A percentile compares a stretch with the other conserved stretches of the same genome.
These are phyloP conservation scores for Myioborus miniatus DNA, from an alignment of 2,797 vertebrate species.

Conservation along the genomic window DNA sequence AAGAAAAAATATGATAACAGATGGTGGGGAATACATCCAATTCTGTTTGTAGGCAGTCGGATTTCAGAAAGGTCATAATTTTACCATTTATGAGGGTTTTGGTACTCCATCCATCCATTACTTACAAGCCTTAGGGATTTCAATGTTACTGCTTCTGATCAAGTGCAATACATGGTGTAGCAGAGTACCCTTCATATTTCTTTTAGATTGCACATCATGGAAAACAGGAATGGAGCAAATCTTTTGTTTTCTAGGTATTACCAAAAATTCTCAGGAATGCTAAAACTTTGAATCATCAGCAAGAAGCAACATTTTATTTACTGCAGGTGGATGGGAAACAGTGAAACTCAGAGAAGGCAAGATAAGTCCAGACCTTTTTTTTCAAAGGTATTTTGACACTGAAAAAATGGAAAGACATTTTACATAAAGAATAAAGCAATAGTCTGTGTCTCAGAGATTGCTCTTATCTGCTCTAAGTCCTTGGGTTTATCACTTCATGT, in stretches of 20 bases:
- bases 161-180: background rate
- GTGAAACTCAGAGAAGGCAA: background rate
- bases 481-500: background rate
- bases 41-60: background rate
- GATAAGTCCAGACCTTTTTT: background rate
- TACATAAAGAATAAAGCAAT: background rate
- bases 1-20: background rate
- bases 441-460: background rate
- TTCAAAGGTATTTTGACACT: background rate
- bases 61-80: background rate
- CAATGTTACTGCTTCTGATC: background rate
- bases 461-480: background rate
- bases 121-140: background rate
- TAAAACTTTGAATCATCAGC: background rate
- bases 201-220: background rate
- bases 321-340: background rate
- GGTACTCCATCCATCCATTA: background rate
- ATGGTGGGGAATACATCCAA: background rate
- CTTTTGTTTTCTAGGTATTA: background rate
- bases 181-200: background rate
- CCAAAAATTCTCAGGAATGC: background rate
- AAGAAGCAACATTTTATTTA: background rate
- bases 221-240: background rate
- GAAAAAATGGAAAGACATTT: background rate
- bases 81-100: background rate